A percentile compares a stretch with the other conserved stretches of the same genome.
Evolutionary conservation across 2,113 vertebrate genomes (phyloP).

Genomic region (Oxyruncus cristatus): DNA sequence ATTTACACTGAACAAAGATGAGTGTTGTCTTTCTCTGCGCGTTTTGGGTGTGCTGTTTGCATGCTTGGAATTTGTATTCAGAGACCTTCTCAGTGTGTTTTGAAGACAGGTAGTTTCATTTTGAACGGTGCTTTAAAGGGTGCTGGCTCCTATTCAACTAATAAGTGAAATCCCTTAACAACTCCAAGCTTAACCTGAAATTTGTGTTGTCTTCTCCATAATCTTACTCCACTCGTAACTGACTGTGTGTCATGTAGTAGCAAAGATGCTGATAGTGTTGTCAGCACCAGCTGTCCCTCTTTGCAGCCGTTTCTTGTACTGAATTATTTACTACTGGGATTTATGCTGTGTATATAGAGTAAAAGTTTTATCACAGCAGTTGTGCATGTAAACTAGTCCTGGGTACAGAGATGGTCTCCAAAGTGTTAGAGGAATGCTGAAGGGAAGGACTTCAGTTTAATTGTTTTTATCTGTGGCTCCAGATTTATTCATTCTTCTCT

Average conservation of each 20-base stretch:
- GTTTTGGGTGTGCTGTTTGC: background rate
- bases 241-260: conserved; percentile 10
- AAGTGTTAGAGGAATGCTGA: conserved; percentile 7
- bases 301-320: conserved; percentile 16
- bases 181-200: background rate
- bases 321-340: conserved; percentile 59
- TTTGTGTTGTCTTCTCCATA: background rate
- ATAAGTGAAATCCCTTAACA: background rate
- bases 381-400: background rate
- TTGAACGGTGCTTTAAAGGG: background rate
- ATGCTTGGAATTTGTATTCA: background rate
- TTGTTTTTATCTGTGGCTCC: conserved; percentile 51
- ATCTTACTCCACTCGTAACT: background rate
- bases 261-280: conserved; percentile 9
- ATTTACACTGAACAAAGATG: background rate
- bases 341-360: conserved; percentile 23
- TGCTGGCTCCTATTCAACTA: background rate
- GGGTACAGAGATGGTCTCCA: conserved; percentile 14
- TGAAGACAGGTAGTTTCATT: background rate
- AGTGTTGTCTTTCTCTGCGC: background rate
- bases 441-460: conserved; percentile 35
- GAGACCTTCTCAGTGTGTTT: background rate
- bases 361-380: conserved; percentile 31
- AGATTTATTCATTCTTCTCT: conserved; percentile 34
- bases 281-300: conserved; percentile 51